Evolutionary conservation across 2,797 vertebrate genomes (phyloP).

Genomic region (Lycodopsis pacificus): DNA sequence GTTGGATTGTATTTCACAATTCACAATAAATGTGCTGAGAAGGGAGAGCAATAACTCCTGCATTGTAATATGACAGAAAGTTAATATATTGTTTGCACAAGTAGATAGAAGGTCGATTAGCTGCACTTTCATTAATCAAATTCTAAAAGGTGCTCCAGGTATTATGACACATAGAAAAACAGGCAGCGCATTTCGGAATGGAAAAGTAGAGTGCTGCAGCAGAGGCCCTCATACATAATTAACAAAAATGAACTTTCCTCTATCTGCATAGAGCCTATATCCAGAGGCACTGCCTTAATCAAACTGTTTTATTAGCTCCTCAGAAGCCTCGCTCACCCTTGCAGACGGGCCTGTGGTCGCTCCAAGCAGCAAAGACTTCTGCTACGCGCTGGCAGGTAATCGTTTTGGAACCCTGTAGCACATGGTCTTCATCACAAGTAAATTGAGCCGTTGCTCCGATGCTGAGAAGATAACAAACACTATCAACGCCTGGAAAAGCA

Average conservation of each 20-base stretch:
- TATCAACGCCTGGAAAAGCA: slow-evolving; percentile 59
- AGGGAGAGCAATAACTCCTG: slow-evolving; percentile 56
- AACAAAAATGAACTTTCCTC: slow-evolving; percentile 76
- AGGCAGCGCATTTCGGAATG: slow-evolving; percentile 51
- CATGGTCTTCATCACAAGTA: slow-evolving; percentile 97
- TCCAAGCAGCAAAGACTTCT: slow-evolving; percentile 98
- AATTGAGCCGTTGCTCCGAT: slow-evolving; percentile 94
- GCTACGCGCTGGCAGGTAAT: slow-evolving; percentile 98
- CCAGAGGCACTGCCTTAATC: slow-evolving; percentile 79
- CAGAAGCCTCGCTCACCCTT: slow-evolving; percentile 89
- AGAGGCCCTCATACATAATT: slow-evolving; percentile 79
- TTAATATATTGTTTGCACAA: slow-evolving; percentile 71
- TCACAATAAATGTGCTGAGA: slow-evolving; percentile 49
- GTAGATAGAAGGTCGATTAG: slow-evolving; percentile 66
- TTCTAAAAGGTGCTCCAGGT: slow-evolving; percentile 74
- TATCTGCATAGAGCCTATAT: slow-evolving; percentile 72
- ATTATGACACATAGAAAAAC: slow-evolving; percentile 67
- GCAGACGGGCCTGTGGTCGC: slow-evolving; percentile 96
- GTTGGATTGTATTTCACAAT: slow-evolving; percentile 6
- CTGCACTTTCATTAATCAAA: slow-evolving; percentile 76
- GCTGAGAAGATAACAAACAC: slow-evolving; percentile 81
- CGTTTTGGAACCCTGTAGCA: slow-evolving; percentile 97
- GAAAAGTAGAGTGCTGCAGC: slow-evolving; percentile 58
- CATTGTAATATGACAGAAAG: slow-evolving; percentile 65
- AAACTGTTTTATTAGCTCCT: slow-evolving; percentile 77